These are phyloP conservation scores for Synanthedon andrenaeformis DNA, from an alignment of 2,888 invertebrate species.

Conservation along the genomic window DNA sequence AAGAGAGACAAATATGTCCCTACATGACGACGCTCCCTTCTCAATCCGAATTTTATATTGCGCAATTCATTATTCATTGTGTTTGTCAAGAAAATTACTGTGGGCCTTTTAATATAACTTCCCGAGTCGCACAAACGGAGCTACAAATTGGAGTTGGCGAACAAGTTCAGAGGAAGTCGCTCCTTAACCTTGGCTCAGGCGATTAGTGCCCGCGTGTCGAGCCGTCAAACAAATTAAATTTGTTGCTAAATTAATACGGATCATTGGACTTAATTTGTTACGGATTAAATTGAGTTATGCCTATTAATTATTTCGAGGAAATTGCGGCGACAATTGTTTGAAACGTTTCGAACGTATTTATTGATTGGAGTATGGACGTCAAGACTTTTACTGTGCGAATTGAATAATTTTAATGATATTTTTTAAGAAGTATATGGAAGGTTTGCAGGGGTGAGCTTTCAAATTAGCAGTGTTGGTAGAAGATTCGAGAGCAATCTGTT, in stretches of 20 bases:
- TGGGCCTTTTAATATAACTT: slow-evolving; percentile 71
- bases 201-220: slow-evolving; percentile 47
- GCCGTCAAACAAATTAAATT: slow-evolving; percentile 51
- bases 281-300: slow-evolving; percentile 17
- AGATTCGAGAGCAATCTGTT: slow-evolving; percentile 68
- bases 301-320: slow-evolving; percentile 5
- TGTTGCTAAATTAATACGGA: slow-evolving; percentile 42
- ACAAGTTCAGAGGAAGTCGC: slow-evolving; percentile 43
- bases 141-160: slow-evolving; percentile 57
- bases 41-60: slow-evolving; percentile 67
- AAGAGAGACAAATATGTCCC: slow-evolving; percentile 62
- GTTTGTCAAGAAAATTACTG: slow-evolving; percentile 67
- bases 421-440: not conserved
- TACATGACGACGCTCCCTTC: slow-evolving; percentile 52
- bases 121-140: slow-evolving; percentile 28
- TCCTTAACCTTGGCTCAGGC: slow-evolving; percentile 39
- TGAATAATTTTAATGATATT: slow-evolving; percentile 2
- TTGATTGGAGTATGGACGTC: not conserved
- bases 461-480: slow-evolving; percentile 59
- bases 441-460: slow-evolving; percentile 34
- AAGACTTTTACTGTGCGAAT: not conserved
- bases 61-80: slow-evolving; percentile 63
- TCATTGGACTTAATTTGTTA: slow-evolving; percentile 30
- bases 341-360: not conserved
- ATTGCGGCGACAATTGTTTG: slow-evolving; percentile 2